Base-by-base conservation (phyloP, 92 coral and sea anemone species). In the Muricea muricata region DNA sequence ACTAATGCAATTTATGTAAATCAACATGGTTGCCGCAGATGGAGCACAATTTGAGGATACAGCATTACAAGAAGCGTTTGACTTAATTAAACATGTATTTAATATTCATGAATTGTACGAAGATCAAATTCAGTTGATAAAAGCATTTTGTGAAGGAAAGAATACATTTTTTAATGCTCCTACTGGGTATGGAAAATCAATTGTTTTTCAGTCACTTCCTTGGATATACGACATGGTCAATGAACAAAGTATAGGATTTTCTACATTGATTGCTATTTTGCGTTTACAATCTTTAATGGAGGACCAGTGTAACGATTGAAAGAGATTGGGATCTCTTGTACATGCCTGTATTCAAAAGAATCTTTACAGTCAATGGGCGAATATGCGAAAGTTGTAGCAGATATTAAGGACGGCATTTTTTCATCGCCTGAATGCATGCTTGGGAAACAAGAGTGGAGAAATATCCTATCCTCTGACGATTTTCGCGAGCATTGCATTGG, bases 401-500 rank as follows among this genome's bases (percentile, higher is more conserved):
- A 67, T 25, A 21, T 67, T 30, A 32, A 25, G 21, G 66, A 58
- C 4, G 41, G 75, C 23, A 25, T 67, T 32, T 32, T 30, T 67
- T 67, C 75, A 6, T 67, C 75, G 17, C 75, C 75, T 1, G 75
- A 67, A 32, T 67, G 75, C 21, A 3, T 67, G 42, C 75, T 67
- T 32, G 75, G 41, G 41, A 39, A 67, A 67, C 4, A 67, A 6
- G 42, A 6, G 18, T 67, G 75, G 75, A 39, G 75, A 67, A 18
- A 17, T 7, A 67, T 67, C 32, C 17, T 67, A 33, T 67, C 6
- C 21, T 30, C 45, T 32, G 75, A 67, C 24, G 2, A 67, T 1
- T 67, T 67, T 67, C 41, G 75, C 2, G 75, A 67, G 4, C 42
- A 67, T 25, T 67, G 75, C 48, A 39, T 67, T 67, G 75, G 75